Conservation (phyloP, 2,888 invertebrate species). For the Trachelus iudaicus region DNA sequence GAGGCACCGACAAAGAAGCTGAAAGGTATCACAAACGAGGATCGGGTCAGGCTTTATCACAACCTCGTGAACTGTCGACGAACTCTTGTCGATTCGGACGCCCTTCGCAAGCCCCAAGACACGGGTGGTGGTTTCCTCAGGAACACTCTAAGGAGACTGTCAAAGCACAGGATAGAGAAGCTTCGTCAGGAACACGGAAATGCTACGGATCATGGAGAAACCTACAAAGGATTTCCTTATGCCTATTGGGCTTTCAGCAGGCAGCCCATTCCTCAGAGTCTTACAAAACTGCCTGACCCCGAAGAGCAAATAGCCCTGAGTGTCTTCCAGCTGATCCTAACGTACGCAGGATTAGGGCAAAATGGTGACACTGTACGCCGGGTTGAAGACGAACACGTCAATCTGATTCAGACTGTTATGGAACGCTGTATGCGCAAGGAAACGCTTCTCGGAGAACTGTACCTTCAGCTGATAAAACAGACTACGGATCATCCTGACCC, state of each 20-base stretch:
- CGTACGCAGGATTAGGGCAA: conserved; percentile 86
- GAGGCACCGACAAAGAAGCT: conserved; percentile 73
- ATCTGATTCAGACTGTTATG: conserved; percentile 88
- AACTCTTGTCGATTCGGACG: conserved; percentile 84
- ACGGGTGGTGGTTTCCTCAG: conserved; percentile 86
- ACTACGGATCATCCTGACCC: conserved; percentile 94
- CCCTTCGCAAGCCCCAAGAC: conserved; percentile 85
- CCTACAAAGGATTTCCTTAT: conserved; percentile 87
- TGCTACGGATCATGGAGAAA: conserved; percentile 78
- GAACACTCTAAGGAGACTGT: conserved; percentile 87
- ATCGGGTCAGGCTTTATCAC: conserved; percentile 87
- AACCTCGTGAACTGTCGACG: conserved; percentile 87
- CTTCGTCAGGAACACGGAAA: conserved; percentile 75
- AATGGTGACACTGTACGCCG: conserved; percentile 76
- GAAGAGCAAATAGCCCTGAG: conserved; percentile 88
- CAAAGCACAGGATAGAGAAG: conserved; percentile 86
- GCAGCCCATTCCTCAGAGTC: conserved; percentile 81
- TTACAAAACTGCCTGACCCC: conserved; percentile 85
- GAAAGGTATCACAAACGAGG: conserved; percentile 86
- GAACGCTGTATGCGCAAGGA: conserved; percentile 93
- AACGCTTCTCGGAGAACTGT: conserved; percentile 87
- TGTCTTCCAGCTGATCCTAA: conserved; percentile 89
- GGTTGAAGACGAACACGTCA: conserved; percentile 89
- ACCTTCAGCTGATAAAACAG: conserved; percentile 92
- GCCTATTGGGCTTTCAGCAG: conserved; percentile 93